Conservation (phyloP, 2,797 vertebrate species). For the Gymnopithys bicolor region DNA sequence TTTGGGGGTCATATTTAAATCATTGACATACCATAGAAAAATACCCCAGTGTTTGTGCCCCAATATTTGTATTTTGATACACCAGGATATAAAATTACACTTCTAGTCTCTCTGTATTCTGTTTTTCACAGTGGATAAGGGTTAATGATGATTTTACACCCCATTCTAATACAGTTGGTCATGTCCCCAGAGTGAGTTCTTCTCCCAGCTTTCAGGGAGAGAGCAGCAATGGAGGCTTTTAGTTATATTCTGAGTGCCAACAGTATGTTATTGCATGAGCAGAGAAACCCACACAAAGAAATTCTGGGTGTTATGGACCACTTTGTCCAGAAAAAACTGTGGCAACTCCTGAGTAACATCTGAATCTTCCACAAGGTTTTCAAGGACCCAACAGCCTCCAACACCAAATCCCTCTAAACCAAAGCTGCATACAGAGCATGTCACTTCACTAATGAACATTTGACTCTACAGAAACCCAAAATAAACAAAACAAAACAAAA, state of each 20-base stretch:
- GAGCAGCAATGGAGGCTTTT: neutral
- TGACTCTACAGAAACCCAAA: neutral
- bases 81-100: neutral
- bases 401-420: neutral
- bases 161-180: neutral
- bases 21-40: neutral
- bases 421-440: neutral
- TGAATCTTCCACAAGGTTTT: neutral
- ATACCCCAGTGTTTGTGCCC: neutral
- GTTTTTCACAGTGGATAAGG: neutral
- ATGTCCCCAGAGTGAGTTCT: neutral
- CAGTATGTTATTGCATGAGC: neutral
- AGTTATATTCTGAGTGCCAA: neutral
- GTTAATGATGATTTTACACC: neutral
- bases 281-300: neutral
- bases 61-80: neutral
- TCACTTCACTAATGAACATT: neutral
- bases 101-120: neutral
- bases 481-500: neutral
- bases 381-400: neutral
- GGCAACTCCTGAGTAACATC: neutral
- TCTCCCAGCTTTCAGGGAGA: neutral
- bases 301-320: neutral
- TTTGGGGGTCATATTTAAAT: neutral
- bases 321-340: neutral